A percentile compares a stretch with the other conserved stretches of the same genome.
These are phyloP conservation scores for Pantherophis guttatus DNA, from an alignment of 2,113 vertebrate species.

Conservation along the genomic window DNA sequence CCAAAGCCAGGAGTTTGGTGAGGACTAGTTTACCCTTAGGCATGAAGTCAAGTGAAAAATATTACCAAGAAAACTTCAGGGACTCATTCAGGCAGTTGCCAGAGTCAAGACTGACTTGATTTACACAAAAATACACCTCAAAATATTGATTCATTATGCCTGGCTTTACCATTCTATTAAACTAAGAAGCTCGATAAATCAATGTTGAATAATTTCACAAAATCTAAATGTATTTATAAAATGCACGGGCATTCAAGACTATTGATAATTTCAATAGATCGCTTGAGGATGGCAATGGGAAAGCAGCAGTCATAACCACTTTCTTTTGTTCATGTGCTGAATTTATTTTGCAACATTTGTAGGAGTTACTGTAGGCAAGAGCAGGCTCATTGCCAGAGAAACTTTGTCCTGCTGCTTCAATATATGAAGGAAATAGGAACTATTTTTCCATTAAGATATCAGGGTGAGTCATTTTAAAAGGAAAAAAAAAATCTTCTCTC, in stretches of 20 bases:
- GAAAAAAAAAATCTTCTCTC: background rate
- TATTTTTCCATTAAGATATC: background rate
- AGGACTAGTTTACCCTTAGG: too few relatives aligned
- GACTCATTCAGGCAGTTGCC: too few relatives aligned
- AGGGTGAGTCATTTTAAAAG: background rate
- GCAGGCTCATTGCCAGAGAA: background rate
- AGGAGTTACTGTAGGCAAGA: background rate
- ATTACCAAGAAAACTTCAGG: too few relatives aligned
- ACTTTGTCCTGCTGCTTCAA: background rate
- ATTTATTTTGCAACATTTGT: background rate
- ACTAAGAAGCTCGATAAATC: background rate
- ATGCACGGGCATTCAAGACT: background rate
- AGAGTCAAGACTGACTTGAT: background rate
- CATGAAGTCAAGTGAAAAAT: too few relatives aligned
- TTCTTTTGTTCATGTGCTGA: background rate
- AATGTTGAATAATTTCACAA: background rate
- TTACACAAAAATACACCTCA: background rate
- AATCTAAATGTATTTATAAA: background rate
- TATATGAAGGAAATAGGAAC: background rate
- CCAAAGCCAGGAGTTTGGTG: too few relatives aligned
- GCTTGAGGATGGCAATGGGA: background rate
- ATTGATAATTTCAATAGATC: background rate
- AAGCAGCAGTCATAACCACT: background rate
- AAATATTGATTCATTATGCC: background rate
- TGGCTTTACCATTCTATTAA: background rate